phyloP scores from a whole-genome alignment of 2,113 vertebrate genomes.

The Myanophis thanlyinensis region DNA sequence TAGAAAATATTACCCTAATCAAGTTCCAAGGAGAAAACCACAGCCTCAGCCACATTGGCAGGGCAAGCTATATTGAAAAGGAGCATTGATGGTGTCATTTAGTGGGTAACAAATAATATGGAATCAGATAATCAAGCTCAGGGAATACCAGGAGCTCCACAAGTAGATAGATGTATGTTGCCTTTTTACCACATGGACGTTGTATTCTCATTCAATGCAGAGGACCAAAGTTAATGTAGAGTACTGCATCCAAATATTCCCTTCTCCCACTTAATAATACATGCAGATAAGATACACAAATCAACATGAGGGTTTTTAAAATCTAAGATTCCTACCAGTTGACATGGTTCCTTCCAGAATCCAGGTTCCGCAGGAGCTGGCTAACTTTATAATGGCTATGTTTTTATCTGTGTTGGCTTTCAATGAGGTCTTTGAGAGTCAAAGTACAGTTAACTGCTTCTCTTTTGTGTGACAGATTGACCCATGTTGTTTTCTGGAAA shows the following conservation, averaged over 20 bases:
- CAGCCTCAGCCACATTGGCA: background rate
- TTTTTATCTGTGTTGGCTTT: background rate
- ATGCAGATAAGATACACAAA: background rate
- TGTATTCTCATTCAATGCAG: background rate
- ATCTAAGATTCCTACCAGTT: background rate
- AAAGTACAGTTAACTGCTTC: background rate
- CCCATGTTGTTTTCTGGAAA: slow-evolving; percentile 3
- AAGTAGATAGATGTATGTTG: background rate
- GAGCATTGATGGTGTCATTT: background rate
- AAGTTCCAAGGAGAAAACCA: background rate
- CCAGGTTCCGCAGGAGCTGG: accelerated
- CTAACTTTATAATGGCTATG: background rate
- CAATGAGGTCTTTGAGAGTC: background rate
- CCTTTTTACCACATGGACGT: background rate
- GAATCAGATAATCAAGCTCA: background rate
- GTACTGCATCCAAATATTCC: background rate
- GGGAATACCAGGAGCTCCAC: background rate
- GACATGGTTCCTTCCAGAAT: background rate
- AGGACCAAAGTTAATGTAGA: background rate
- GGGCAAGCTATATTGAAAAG: background rate
- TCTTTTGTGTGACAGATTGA: background rate
- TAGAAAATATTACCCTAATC: background rate
- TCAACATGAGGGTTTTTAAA: background rate
- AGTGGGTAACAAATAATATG: background rate
- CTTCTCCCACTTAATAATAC: background rate